phyloP scores from a whole-genome alignment of 2,113 vertebrate species.

The human (Homo sapiens) region GRCh38 chr18:43955001-43955500 shows the following conservation, averaged over 20 bases:
- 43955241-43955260: not conserved
- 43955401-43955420: not conserved
- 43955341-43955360: not conserved
- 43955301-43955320: not conserved
- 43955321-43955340: not conserved
- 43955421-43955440: not conserved
- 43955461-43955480: not conserved
- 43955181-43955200: not conserved
- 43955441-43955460: not conserved
- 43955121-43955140: not conserved
- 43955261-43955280: not conserved
- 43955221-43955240: not conserved
- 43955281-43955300: not conserved
- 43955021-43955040: not conserved
- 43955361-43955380: not conserved
- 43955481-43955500: not conserved
- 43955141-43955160: not conserved
- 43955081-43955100: not conserved
- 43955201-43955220: not conserved
- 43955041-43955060: slow-evolving; percentile 27
- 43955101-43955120: not conserved
- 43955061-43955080: not conserved
- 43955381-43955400: not conserved
- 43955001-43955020: not conserved
- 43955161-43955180: not conserved